phyloP scores from a whole-genome alignment of 2,888 invertebrate genomes.

The Drosophila anomelani region DNA sequence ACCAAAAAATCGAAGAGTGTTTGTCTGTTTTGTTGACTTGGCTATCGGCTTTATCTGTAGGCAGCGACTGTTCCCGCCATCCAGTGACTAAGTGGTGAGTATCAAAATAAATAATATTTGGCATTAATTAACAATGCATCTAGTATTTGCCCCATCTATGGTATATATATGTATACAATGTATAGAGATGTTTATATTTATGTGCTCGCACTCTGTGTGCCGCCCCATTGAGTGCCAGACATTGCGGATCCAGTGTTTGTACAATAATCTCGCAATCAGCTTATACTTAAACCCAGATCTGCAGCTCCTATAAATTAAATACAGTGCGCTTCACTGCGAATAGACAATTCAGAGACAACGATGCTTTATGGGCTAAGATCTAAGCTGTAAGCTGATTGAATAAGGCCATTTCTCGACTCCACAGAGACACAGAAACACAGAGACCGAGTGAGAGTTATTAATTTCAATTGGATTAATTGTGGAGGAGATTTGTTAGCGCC shows the following conservation, averaged over 20 bases:
- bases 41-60: slow-evolving; percentile 35
- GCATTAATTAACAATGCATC: slow-evolving; percentile 38
- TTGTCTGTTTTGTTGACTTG: slow-evolving; percentile 56
- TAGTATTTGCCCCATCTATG: slow-evolving; percentile 9
- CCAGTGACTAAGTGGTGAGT: slow-evolving; percentile 56
- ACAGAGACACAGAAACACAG: background rate
- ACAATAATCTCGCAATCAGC: slow-evolving; percentile 39
- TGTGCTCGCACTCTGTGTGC: background rate
- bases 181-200: background rate
- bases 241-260: slow-evolving; percentile 27
- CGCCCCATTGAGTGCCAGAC: slow-evolving; percentile 23
- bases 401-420: slow-evolving; percentile 6
- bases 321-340: slow-evolving; percentile 14
- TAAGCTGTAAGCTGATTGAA: slow-evolving; percentile 15
- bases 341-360: slow-evolving; percentile 26
- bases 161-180: no score
- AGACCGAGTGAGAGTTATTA: slow-evolving; percentile 4
- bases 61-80: slow-evolving; percentile 13
- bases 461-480: slow-evolving; percentile 20
- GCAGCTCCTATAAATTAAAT: slow-evolving; percentile 15
- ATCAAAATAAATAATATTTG: slow-evolving; percentile 38
- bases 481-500: slow-evolving; percentile 10
- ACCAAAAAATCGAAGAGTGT: background rate
- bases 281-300: slow-evolving; percentile 21
- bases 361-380: slow-evolving; percentile 13